Evolutionary conservation across 2,797 vertebrate genomes (phyloP), one percentile per base, ranked within the genome.

Genomic region (Eremophila alpestris): DNA sequence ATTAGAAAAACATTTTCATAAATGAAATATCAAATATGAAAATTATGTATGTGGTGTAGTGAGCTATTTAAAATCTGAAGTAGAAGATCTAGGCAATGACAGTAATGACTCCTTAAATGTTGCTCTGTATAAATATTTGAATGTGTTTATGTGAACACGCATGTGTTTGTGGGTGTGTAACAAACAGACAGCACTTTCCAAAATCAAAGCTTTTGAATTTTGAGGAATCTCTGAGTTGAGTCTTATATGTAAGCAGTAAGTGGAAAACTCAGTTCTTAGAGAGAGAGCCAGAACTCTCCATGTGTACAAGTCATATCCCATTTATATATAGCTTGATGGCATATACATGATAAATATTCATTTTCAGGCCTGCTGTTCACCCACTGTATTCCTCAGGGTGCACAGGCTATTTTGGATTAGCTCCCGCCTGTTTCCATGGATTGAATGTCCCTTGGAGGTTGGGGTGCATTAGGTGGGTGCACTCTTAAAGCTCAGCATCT

Each of bases 121-220:
- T 4, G 20, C 30, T 29, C 10, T 36, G 11, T 68, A 75, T 75
- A 91, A 95, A 81, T 92, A 93, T 93, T 95, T 94, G 48, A 83
- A 74, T 22, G 5, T 89, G 49, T 94, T 92, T 92, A 75, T 74
- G 26, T 3, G 26, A 95, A 52, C 36, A 63, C 51, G 19, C 24
- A 30, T 40, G 45, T 81, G 12, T 70, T 73, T 83, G 58, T 87
- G 69, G 79, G 56, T 63, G 59, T 93, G 56, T 89, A 71, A 78
- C 46, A 83, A 70, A 93, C 20, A 73, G 29, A 65, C 30, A 77
- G 13, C 27, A 51, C n/a, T 89, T 95, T 77, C n/a, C 26, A 70
- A 85, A 73, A 71, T 32, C 13, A 68, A 74, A 87, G 46, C 38
- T 86, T 89, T 36, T 40, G 14, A 78, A 60, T 54, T 13, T 19